phyloP scores from a whole-genome alignment of 2,888 invertebrate genomes.

The Meandrusa payeni region DNA sequence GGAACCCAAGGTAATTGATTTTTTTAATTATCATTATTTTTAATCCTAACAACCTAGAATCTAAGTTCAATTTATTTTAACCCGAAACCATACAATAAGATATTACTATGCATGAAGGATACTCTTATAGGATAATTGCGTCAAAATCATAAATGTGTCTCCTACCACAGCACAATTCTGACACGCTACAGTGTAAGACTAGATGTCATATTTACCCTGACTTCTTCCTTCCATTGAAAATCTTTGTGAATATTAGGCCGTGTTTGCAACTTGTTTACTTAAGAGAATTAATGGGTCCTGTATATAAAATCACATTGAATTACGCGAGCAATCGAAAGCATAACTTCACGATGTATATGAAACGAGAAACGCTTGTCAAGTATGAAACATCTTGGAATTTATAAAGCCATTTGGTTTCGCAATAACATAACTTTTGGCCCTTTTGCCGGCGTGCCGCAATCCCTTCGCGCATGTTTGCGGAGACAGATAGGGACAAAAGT shows the following conservation, averaged over 20 bases:
- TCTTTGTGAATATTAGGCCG: background rate
- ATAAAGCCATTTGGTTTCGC: conserved; percentile 50
- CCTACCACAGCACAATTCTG: no score
- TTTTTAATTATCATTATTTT: no score
- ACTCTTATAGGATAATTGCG: no score
- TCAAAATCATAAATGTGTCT: no score
- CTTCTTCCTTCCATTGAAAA: no score
- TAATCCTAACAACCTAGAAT: no score
- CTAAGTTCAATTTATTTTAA: no score
- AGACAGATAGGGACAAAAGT: conserved; percentile 26
- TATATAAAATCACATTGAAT: conserved; percentile 15
- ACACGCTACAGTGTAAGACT: no score
- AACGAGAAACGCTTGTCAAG: conserved; percentile 44
- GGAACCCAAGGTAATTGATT: no score
- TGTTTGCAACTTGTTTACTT: conserved; percentile 26
- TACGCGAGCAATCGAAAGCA: conserved; percentile 34
- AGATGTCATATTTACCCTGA: no score
- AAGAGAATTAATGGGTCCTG: conserved; percentile 28
- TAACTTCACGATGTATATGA: conserved; percentile 44
- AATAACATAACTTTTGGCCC: conserved; percentile 58
- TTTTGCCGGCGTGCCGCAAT: conserved; percentile 41
- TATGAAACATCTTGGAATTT: conserved; percentile 51
- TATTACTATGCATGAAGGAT: no score
- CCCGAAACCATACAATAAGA: no score
- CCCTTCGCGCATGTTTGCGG: conserved; percentile 29